Conservation (phyloP, 2,113 vertebrate genomes). For the Laticauda colubrina region DNA sequence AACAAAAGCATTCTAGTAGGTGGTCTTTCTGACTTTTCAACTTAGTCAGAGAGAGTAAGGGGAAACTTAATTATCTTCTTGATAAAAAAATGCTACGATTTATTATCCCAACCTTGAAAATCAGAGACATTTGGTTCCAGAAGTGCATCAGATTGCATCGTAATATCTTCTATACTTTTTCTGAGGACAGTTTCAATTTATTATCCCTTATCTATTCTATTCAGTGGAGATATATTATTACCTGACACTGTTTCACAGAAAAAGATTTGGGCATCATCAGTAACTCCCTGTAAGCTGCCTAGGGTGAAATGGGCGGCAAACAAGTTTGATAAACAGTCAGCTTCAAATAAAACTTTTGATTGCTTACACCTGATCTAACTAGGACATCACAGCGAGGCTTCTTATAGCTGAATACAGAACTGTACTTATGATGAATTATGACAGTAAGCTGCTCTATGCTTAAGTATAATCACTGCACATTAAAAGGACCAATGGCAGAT, state of each 20-base stretch:
- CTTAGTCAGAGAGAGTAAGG: neutral
- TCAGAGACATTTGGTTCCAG: neutral
- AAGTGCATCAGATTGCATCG: neutral
- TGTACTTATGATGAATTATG: neutral
- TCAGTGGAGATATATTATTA: neutral
- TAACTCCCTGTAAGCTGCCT: neutral
- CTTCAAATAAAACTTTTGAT: neutral
- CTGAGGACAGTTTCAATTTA: neutral
- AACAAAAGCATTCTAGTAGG: neutral
- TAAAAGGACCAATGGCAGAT: neutral
- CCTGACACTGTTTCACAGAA: neutral
- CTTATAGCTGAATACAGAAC: neutral
- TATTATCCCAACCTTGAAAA: neutral
- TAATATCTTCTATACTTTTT: neutral
- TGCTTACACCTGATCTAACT: neutral
- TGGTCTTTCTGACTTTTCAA: neutral
- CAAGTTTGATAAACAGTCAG: neutral
- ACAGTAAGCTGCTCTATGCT: neutral
- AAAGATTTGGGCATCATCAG: neutral
- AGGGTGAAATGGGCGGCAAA: neutral
- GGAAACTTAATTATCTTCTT: neutral
- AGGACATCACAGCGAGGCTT: neutral
- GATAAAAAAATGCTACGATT: neutral
- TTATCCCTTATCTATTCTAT: neutral
- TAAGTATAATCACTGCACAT: neutral